Conservation (phyloP, 1,140 invertebrate genomes). For the Gonioctena quinquepunctata region DNA sequence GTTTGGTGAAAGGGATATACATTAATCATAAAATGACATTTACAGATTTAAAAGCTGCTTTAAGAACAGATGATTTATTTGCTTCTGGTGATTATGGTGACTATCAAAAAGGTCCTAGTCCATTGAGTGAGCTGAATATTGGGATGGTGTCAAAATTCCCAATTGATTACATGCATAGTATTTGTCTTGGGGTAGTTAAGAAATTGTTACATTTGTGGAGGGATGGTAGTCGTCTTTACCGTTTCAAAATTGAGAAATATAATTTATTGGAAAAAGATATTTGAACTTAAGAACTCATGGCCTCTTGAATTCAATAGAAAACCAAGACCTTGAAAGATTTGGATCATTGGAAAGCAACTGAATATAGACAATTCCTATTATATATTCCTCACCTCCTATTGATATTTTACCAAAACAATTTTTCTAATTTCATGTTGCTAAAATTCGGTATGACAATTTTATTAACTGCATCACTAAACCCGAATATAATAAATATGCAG, state of each 20-base stretch:
- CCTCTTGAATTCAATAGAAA: conserved; percentile 46
- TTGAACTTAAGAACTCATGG: conserved; percentile 14
- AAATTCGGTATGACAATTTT: conserved; percentile 18
- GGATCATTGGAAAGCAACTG: conserved; percentile 49
- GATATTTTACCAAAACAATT: not conserved
- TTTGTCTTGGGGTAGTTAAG: conserved; percentile 54
- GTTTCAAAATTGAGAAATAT: not conserved
- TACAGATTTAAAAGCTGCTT: conserved; percentile 7
- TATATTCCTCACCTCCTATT: conserved; percentile 32
- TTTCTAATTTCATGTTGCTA: conserved; percentile 22
- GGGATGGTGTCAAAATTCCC: conserved; percentile 49
- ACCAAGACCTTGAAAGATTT: conserved; percentile 35
- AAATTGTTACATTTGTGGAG: conserved; percentile 39
- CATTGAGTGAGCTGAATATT: conserved; percentile 37
- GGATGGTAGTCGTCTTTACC: not conserved
- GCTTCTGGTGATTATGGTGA: conserved; percentile 37
- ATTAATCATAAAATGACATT: conserved; percentile 19
- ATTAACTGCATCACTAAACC: not conserved
- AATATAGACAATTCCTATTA: conserved; percentile 46
- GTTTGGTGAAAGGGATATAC: conserved; percentile 28
- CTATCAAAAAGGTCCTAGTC: conserved; percentile 43
- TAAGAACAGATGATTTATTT: conserved; percentile 36
- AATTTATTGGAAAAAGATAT: conserved; percentile 1
- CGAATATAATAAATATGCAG: conserved; percentile 1
- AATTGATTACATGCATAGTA: conserved; percentile 55